Percentiles rank a stretch among this genome's conserved stretches.
phyloP scores from a whole-genome alignment of 2,113 vertebrate species.

The Capreolus pygargus region DNA sequence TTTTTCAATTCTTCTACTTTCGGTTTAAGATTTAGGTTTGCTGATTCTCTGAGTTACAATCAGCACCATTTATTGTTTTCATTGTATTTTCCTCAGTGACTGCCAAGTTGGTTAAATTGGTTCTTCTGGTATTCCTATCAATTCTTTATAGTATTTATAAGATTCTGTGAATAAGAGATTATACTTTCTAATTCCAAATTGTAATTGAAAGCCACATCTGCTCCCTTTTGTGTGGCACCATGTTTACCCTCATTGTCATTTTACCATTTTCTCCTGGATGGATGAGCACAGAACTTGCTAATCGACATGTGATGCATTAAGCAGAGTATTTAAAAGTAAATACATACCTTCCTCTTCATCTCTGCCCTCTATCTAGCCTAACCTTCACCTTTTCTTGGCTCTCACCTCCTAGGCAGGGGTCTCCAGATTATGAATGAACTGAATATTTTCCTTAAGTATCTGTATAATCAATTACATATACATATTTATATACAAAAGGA shows the following conservation, averaged over 20 bases:
- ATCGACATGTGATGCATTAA: neutral
- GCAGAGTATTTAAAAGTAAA: neutral
- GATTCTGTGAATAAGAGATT: neutral
- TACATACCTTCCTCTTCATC: neutral
- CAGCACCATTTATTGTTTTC: neutral
- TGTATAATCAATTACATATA: neutral
- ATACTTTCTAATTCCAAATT: constrained; percentile 14
- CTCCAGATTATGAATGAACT: neutral
- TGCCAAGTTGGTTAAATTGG: neutral
- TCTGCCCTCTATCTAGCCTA: neutral
- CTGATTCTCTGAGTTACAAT: neutral
- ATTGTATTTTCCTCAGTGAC: neutral
- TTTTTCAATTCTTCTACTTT: neutral
- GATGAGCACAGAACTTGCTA: neutral
- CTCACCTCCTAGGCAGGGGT: neutral
- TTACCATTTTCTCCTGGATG: neutral
- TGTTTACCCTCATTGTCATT: neutral
- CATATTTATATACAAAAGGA: neutral
- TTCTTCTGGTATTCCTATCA: neutral
- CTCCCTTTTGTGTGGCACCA: neutral
- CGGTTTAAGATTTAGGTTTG: neutral
- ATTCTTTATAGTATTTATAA: neutral
- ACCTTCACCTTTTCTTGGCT: neutral
- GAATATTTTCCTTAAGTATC: neutral
- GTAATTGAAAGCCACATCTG: constrained; percentile 13